Evolutionary conservation across 1,140 invertebrate species (phyloP), one percentile per base, ranked within the genome.

Genomic region (Mylabris phalerata): DNA sequence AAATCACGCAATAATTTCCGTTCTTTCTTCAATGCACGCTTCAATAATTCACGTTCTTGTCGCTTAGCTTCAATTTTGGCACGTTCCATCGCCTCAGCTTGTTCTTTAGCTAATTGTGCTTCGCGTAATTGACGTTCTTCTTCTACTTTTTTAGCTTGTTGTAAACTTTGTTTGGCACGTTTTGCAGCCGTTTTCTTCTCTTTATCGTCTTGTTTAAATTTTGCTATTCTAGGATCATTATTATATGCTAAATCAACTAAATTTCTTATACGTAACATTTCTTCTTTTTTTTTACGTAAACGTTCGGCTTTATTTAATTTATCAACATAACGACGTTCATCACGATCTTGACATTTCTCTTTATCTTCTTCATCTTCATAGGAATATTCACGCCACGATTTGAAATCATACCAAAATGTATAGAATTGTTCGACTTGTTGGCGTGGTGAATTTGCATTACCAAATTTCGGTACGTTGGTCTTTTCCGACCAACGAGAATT

Each of bases 301-400:
- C 96, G 76, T 10, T 89, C 91, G 9, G 82, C 86, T 80, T 95
- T 97, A 71, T 98, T 99, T 72, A 96, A 91, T 77, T 97, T 98
- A 69, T 99, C 96, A 68, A 98, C 98, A 88, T 92, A 98, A 57
- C 92, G 85, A 25, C 96, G 80, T 78, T 98, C 95, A 66, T 98
- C 95, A 1, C 95, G 85, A 77, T 91, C 94, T 75, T 95, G 89
- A 3, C 95, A 97, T 72, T 93, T 95, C 72, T 98, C 94, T 75
- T 98, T 98, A 65, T 98, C 95, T 73, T 98, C 97, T 77, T 98
- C 95, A 76, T 99, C 97, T 55, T 98, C 76, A 75, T 99, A 99
- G n/a, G 95, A 98, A 79, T 90, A 99, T 70, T 99, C 97, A 62
- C 97, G 80, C 97, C 97, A 99, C 0, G 96, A 98, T 65, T 98